Evolutionary conservation across 2,113 vertebrate genomes (phyloP).

Genomic region (Sorex araneus): DNA sequence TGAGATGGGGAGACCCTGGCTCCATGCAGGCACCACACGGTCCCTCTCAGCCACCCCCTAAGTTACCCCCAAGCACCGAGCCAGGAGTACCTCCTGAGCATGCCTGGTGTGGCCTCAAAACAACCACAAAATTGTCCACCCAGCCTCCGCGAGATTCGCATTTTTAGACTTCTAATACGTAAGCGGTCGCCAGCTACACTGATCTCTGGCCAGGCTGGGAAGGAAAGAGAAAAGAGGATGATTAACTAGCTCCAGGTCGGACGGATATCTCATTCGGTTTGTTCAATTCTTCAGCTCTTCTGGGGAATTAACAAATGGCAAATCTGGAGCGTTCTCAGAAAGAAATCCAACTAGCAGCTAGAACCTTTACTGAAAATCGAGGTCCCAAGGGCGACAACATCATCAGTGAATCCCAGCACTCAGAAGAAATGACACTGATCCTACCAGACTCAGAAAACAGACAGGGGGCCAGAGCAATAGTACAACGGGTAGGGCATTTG

Average conservation of each 20-base stretch:
- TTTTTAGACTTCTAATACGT: neutral
- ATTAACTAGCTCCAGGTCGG: neutral
- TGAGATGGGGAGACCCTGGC: too few species aligned
- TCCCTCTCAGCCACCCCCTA: too few species aligned
- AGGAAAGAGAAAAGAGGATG: neutral
- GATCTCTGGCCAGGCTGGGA: neutral
- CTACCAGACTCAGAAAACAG: neutral
- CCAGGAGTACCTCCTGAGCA: too few species aligned
- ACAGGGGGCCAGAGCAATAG: neutral
- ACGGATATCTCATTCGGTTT: neutral
- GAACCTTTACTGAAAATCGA: neutral
- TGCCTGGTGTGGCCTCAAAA: too few species aligned
- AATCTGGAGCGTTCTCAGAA: neutral
- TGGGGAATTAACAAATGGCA: neutral
- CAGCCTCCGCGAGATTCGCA: neutral
- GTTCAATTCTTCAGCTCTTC: neutral
- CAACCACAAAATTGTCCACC: too few species aligned
- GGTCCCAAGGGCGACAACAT: neutral
- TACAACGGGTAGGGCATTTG: too few species aligned
- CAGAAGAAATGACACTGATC: constrained; percentile 25
- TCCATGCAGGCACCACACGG: too few species aligned
- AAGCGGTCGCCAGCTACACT: constrained; percentile 3
- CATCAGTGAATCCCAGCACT: neutral
- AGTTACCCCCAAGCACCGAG: too few species aligned
- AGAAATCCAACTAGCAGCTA: constrained; percentile 17